These are phyloP conservation scores for Atrina japonica DNA, from an alignment of 2,888 invertebrate species.

Conservation along the genomic window DNA sequence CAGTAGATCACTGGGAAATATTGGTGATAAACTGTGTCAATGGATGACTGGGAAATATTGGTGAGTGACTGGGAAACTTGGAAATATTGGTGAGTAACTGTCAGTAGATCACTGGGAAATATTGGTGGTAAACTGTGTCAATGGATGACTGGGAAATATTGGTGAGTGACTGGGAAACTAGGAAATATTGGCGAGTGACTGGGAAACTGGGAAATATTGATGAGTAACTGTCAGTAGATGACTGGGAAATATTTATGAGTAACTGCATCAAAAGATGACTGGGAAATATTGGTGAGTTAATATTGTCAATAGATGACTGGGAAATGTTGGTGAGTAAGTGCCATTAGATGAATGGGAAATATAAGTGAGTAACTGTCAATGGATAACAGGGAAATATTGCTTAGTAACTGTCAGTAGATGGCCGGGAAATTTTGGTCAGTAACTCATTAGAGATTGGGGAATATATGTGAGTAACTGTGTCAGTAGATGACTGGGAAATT, in stretches of 20 bases:
- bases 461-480: too few species aligned
- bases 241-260: background rate
- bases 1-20: too few species aligned
- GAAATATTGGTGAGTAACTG: conserved; percentile 86
- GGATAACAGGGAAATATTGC: too few species aligned
- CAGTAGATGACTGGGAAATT: too few species aligned
- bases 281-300: conserved; percentile 89
- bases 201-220: conserved; percentile 91
- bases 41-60: too few species aligned
- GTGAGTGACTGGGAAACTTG: too few species aligned
- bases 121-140: conserved; percentile 27
- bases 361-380: background rate
- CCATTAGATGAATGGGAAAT: background rate
- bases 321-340: conserved; percentile 88
- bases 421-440: background rate
- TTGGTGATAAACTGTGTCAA: too few species aligned
- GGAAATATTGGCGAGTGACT: background rate
- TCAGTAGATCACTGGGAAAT: background rate
- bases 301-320: conserved; percentile 85
- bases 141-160: conserved; percentile 91
- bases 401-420: too few species aligned
- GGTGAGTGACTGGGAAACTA: conserved; percentile 83
- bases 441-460: too few species aligned
- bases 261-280: conserved; percentile 85
- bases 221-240: conserved; percentile 80